These are phyloP conservation scores for Myathropa florea DNA, from an alignment of 2,888 invertebrate genomes.

Conservation along the genomic window DNA sequence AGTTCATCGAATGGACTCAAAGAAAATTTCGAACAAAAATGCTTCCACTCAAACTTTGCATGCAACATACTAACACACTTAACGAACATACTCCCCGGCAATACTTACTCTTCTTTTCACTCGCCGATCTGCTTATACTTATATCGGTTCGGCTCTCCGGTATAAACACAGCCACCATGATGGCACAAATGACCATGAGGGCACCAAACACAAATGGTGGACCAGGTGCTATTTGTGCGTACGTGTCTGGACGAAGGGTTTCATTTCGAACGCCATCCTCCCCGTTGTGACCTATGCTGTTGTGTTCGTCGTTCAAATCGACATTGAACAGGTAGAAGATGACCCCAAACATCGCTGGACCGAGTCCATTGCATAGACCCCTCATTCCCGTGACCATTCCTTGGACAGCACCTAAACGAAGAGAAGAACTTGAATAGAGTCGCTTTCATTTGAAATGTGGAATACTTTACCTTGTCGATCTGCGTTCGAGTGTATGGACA, in stretches of 20 bases:
- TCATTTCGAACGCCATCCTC: conserved; percentile 68
- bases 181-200: conserved; percentile 96
- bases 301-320: conserved; percentile 91
- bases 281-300: conserved; percentile 57
- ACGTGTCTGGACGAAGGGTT: conserved; percentile 78
- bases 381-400: conserved; percentile 99
- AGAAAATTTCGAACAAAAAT: too few species aligned
- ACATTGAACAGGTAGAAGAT: conserved; percentile 99
- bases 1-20: too few species aligned
- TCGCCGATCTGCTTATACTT: conserved; percentile 80
- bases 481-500: conserved; percentile 97
- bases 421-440: background rate
- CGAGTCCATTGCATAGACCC: conserved; percentile 98
- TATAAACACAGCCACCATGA: conserved; percentile 94
- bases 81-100: too few species aligned
- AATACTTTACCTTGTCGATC: conserved; percentile 91
- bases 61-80: too few species aligned
- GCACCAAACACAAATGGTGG: conserved; percentile 99
- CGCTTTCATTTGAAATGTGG: background rate
- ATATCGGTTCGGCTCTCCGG: conserved; percentile 84
- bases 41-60: too few species aligned
- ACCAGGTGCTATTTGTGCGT: conserved; percentile 92
- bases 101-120: conserved; percentile 84
- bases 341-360: conserved; percentile 98
- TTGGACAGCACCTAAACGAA: conserved; percentile 87